Base-by-base conservation (phyloP, 2,113 vertebrate genomes). In the Cyanoderma ruficeps region DNA sequence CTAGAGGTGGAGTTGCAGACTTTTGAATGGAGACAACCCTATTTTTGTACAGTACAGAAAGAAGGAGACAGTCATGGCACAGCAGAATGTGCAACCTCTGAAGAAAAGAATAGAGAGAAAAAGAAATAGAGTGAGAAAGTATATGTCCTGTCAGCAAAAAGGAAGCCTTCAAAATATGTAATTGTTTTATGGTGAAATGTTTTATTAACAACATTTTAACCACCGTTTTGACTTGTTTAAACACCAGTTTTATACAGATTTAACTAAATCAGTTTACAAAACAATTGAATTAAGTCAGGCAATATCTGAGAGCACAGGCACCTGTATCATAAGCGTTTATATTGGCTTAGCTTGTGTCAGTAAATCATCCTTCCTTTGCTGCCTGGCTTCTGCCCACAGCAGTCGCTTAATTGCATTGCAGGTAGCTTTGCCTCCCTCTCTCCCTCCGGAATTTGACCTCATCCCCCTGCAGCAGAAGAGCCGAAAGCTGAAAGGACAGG, bases 291-390 rank as follows among this genome's bases (percentile, higher is more conserved):
- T 94, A 94, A 93, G n/a, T 74, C 90, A 92, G 76, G 57, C 88
- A 94, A 39, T 92, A 95, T 89, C 88, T 88, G 69, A 78, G 52
- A 94, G 77, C 50, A 81, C 69, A 89, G 52, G 81, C 83, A 96
- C 92, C 86, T 94, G 80, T 90, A 95, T 92, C 42, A 18, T 61
- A 95, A 95, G 60, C 90, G 83, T 93, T 96, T 95, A 92, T 92
- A 84, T 93, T 97, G 92, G 92, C 92, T 96, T 90, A 90, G 92
- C 90, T 93, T 76, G 41, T 76, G 76, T 47, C 76, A 89, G 86
- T 93, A 96, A 84, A 92, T 94, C 80, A 90, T 82, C 88, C 55
- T 84, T 90, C 80, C 68, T 94, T 63, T 4, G 4, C 65, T 89
- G 76, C 80, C 65, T 14, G 7, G 72, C 80, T 79, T 64, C 92